Evolutionary conservation across 2,797 vertebrate species (phyloP).

Genomic region (Heteromormyrus szaboi): DNA sequence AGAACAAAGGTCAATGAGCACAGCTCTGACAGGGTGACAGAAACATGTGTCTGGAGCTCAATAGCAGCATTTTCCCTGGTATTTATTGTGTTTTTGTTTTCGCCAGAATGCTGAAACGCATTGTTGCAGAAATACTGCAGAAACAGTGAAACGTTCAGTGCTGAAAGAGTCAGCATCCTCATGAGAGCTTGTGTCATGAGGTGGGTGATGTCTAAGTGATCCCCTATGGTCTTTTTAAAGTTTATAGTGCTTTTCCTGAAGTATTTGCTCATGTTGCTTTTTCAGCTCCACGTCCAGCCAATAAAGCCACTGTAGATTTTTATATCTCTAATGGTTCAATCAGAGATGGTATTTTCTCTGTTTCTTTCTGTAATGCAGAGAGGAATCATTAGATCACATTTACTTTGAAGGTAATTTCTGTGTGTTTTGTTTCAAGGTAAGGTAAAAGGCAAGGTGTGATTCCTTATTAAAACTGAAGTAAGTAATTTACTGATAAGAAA

Average conservation of each 20-base stretch:
- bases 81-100: neutral
- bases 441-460: neutral
- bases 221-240: neutral
- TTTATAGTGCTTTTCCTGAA: neutral
- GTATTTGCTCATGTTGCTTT: neutral
- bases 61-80: neutral
- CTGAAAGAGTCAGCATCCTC: neutral
- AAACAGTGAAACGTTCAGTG: neutral
- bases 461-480: neutral
- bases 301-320: neutral
- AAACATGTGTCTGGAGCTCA: neutral
- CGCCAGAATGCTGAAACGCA: neutral
- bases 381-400: neutral
- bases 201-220: neutral
- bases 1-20: neutral
- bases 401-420: neutral
- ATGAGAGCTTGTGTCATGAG: neutral
- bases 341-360: neutral
- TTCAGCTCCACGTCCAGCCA: neutral
- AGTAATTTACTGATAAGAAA: neutral
- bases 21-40: neutral
- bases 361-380: neutral
- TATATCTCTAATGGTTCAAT: neutral
- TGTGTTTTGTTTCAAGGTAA: neutral
- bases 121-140: neutral